These are phyloP conservation scores for Ailuropoda melanoleuca DNA, from an alignment of 2,113 vertebrate species.

Conservation along the genomic window DNA sequence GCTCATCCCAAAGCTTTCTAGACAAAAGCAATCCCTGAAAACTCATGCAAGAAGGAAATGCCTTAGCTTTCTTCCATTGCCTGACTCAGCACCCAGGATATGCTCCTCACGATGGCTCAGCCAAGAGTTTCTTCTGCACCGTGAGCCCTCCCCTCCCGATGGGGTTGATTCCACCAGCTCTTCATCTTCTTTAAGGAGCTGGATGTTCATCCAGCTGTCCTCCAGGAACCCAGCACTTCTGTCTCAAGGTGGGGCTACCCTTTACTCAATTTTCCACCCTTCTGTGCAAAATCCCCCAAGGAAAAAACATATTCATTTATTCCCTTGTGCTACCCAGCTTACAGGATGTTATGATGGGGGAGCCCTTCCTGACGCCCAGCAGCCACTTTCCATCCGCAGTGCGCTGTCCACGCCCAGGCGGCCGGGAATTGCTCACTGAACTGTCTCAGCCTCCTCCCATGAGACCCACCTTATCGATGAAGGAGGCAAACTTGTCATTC, in stretches of 20 bases:
- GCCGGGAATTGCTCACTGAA: not conserved
- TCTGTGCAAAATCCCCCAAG: not conserved
- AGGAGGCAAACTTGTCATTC: constrained; percentile 75
- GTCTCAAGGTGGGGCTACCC: not conserved
- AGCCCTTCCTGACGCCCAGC: not conserved
- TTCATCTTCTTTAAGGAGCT: not conserved
- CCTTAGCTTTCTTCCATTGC: not conserved
- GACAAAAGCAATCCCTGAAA: not conserved
- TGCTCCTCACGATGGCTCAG: not conserved
- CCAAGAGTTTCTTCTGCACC: not conserved
- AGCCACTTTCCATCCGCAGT: not conserved
- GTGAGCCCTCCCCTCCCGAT: not conserved
- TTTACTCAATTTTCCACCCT: not conserved
- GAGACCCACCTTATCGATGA: constrained; percentile 74
- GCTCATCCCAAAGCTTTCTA: not conserved
- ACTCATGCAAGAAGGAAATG: not conserved
- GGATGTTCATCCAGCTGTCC: not conserved
- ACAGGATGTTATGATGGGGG: not conserved
- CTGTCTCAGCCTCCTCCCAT: not conserved
- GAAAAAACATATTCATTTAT: not conserved
- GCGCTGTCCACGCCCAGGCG: too few species aligned
- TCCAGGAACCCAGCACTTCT: not conserved
- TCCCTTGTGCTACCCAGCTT: not conserved
- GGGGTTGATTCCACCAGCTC: not conserved
- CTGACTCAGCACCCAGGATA: not conserved